These are phyloP conservation scores for Dolomedes plantarius DNA, from an alignment of 2,888 invertebrate species.

Conservation along the genomic window DNA sequence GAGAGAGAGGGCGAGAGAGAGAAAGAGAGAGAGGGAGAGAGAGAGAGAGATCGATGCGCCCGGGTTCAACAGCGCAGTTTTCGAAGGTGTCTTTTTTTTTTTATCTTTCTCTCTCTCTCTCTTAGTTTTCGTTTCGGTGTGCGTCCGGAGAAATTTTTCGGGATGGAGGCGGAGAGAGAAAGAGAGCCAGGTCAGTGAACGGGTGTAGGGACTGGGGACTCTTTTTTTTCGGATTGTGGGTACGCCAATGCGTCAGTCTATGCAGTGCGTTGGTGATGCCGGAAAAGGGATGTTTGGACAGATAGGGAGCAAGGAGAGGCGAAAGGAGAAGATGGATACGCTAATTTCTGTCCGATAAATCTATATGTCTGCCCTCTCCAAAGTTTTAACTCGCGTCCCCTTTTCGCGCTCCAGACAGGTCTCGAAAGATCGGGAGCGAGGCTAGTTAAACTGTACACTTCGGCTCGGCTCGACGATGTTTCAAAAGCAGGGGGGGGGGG, in stretches of 20 bases:
- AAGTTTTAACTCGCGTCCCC: too few species aligned
- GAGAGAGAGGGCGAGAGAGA: not conserved
- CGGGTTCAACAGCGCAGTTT: slow-evolving; percentile 16
- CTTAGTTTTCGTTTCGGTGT: slow-evolving; percentile 11
- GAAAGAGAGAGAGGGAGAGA: not conserved
- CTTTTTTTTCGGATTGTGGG: not conserved
- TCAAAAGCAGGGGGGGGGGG: too few species aligned
- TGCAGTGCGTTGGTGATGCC: not conserved
- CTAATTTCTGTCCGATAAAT: too few species aligned
- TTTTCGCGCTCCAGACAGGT: too few species aligned
- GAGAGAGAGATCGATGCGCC: slow-evolving; percentile 6
- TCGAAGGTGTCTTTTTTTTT: not conserved
- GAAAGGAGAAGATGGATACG: not conserved
- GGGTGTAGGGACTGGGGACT: not conserved
- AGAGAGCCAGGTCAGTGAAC: slow-evolving; percentile 13
- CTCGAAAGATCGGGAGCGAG: too few species aligned
- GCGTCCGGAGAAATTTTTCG: slow-evolving; percentile 3
- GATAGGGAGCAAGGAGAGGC: not conserved
- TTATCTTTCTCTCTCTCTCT: not conserved
- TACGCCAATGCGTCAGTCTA: slow-evolving; percentile 4
- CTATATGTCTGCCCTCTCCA: too few species aligned
- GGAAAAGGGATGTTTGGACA: not conserved
- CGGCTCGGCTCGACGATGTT: too few species aligned
- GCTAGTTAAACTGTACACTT: too few species aligned
- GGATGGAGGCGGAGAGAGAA: not conserved